Evolutionary conservation across 2,888 invertebrate genomes (phyloP).

Genomic region (Hofmannophila pseudospretella): DNA sequence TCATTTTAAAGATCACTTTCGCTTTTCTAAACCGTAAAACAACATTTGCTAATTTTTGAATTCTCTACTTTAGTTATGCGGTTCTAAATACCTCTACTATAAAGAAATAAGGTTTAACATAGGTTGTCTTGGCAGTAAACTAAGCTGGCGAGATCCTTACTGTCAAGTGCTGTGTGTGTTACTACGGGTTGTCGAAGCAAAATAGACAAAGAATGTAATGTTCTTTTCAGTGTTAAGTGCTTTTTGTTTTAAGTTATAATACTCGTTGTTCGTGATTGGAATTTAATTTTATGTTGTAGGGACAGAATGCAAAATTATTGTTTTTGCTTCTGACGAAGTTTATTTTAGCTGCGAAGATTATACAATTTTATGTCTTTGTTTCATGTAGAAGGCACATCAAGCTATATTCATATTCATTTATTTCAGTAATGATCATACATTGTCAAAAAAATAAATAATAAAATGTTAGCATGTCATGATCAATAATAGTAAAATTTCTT

Average conservation of each 20-base stretch:
- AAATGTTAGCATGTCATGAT: too few species aligned
- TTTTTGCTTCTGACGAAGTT: too few species aligned
- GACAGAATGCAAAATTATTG: too few species aligned
- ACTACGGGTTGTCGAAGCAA: conserved; percentile 64
- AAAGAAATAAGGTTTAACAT: conserved; percentile 3
- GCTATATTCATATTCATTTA: too few species aligned
- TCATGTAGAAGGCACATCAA: too few species aligned
- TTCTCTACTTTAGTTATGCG: conserved; percentile 2
- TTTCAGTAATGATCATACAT: too few species aligned
- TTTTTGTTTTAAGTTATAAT: conserved; percentile 29
- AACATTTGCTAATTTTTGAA: conserved; percentile 17
- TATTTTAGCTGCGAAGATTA: too few species aligned
- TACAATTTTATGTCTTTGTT: too few species aligned
- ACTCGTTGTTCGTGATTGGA: conserved; percentile 25
- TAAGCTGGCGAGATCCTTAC: conserved; percentile 46
- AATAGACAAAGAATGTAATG: conserved; percentile 62
- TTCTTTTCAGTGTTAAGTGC: conserved; percentile 55
- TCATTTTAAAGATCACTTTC: conserved; percentile 16
- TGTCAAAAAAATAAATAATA: too few species aligned
- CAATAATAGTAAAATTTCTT: too few species aligned
- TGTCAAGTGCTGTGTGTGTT: conserved; percentile 52
- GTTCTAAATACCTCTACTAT: conserved; percentile 8
- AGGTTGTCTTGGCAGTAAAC: background rate
- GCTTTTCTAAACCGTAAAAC: conserved; percentile 6
- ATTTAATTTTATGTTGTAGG: conserved; percentile 21